Base-by-base conservation (phyloP, 2,113 vertebrate genomes). In the Triplophysa dalaica region DNA sequence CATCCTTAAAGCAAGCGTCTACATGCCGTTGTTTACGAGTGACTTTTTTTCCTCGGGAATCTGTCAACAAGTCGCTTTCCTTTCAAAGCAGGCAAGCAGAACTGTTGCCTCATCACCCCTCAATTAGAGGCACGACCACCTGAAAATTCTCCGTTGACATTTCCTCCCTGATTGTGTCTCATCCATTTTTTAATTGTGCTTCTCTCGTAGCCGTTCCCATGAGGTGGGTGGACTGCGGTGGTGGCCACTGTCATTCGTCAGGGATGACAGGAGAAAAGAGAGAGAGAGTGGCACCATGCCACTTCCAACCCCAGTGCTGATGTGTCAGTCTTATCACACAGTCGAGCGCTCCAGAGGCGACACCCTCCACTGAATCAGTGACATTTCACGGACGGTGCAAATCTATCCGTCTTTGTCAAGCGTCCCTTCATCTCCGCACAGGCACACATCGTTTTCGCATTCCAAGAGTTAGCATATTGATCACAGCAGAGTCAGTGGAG, bases 341-440 rank as follows among this genome's bases (percentile, higher is more conserved):
- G 91, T 86, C 87, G 87, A 93, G 90, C 88, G 87, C 92, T 93
- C 90, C 90, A 22, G 91, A 91, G 90, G 92, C 92, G 93, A 93
- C 92, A 93, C 90, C 91, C 92, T 93, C 93, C 90, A 91, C 92
- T 92, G 93, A 93, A 93, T 93, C 92, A 88, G 89, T 94, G 93
- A 94, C 93, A 94, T 93, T 94, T 94, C 92, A 93, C 91, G 92
- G 92, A 92, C 89, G 91, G 90, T 91, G 92, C 90, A 90, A 92
- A 94, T 94, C 93, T 93, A 94, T 93, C 92, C 91, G 87, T 93
- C 93, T 93, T 91, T 93, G 92, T 93, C 91, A 93, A 87, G 86
- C 86, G 74, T 85, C 86, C 68, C 82, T 60, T 61, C 67, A 63
- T 66, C 87, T 89, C 86, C 84, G 62, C 74, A 26, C 70, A 77